Percentiles rank a stretch among this genome's conserved stretches.
Conservation (phyloP, 2,797 vertebrate species). For the Syngnathus rostellatus region DNA sequence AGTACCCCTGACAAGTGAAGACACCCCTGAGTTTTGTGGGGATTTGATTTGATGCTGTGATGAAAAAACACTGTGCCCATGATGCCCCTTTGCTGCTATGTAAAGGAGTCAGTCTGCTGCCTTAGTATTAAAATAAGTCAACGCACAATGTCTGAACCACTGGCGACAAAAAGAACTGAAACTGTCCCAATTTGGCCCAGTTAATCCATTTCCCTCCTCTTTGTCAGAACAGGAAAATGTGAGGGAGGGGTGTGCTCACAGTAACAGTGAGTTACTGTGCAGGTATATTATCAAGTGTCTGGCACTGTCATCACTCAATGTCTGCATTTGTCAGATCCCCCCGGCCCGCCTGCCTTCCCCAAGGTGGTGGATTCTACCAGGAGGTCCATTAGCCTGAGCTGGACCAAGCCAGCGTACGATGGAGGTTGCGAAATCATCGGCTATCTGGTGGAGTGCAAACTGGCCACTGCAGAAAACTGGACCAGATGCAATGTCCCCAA, state of each 20-base stretch:
- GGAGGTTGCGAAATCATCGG: constrained; percentile 96
- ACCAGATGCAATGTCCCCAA: constrained; percentile 89
- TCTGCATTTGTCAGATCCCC: constrained; percentile 76
- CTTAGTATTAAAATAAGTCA: neutral
- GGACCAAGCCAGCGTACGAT: constrained; percentile 96
- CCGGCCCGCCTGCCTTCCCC: constrained; percentile 93
- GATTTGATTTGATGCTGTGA: neutral
- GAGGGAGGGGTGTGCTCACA: neutral
- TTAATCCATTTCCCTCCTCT: neutral
- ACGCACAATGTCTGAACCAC: neutral
- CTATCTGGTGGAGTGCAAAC: constrained; percentile 89
- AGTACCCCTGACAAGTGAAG: neutral
- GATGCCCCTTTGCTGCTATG: neutral
- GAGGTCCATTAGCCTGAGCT: constrained; percentile 85
- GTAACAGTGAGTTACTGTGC: neutral
- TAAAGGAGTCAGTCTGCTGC: no score
- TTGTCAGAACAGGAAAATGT: neutral
- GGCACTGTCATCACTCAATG: neutral
- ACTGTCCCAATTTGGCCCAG: neutral
- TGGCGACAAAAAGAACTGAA: neutral
- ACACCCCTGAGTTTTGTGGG: neutral
- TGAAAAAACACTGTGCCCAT: neutral
- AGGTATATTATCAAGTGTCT: neutral
- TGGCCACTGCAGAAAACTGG: constrained; percentile 83
- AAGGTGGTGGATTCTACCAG: constrained; percentile 91